A percentile compares a stretch with the other conserved stretches of the same genome.
Evolutionary conservation across 2,888 invertebrate species (phyloP).

Genomic region (Ellobium chinense): DNA sequence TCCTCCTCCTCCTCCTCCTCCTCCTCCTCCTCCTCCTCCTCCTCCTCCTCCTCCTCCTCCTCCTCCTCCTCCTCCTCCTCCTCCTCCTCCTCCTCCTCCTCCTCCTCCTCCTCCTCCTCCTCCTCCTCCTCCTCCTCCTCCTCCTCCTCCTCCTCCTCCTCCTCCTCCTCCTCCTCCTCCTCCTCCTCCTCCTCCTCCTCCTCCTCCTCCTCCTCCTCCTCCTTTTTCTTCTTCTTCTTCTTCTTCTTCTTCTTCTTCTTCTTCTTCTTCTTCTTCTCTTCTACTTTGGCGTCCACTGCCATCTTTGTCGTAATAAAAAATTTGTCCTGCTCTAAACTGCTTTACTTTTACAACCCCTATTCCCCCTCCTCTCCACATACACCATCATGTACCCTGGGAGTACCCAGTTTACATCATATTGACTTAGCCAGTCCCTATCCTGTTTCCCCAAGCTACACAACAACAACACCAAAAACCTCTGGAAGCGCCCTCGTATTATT

Average conservation of each 20-base stretch:
- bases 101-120: background rate
- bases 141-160: background rate
- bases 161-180: conserved; percentile 19
- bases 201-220: conserved; percentile 22
- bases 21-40: conserved; percentile 12
- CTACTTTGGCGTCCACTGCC: background rate
- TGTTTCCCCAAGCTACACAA: no score
- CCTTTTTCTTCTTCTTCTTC: background rate
- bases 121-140: background rate
- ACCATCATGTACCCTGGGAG: no score
- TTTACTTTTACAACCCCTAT: no score
- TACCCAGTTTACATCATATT: no score
- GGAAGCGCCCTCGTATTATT: no score
- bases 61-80: background rate
- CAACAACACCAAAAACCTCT: no score
- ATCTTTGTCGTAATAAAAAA: background rate
- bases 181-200: conserved; percentile 19
- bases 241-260: conserved; percentile 6
- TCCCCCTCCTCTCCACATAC: no score
- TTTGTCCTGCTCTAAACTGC: background rate
- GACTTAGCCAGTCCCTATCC: no score
- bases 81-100: background rate
- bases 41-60: background rate
- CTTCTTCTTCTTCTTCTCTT: conserved; percentile 1
- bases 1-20: conserved; percentile 12